phyloP scores from a whole-genome alignment of 2,113 vertebrate species.

The Sinocyclocheilus grahami region DNA sequence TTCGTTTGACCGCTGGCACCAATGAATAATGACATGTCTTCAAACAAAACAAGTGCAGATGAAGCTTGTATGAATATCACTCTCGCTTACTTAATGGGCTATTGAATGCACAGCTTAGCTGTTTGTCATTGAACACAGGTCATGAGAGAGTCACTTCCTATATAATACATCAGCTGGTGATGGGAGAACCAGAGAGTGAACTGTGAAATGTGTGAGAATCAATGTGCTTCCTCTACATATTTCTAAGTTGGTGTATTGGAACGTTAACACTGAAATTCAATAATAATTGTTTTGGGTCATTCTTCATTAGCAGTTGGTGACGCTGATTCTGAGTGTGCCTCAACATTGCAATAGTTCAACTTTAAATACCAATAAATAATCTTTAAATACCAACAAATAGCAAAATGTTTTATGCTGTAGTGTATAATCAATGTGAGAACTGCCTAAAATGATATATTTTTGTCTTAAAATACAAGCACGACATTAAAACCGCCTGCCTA shows the following conservation, averaged over 20 bases:
- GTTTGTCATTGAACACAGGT: conserved; percentile 43
- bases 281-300: neutral
- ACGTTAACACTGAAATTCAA: neutral
- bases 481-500: too few species aligned
- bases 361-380: neutral
- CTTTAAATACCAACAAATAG: neutral
- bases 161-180: conserved; percentile 49
- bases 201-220: neutral
- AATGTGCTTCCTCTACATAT: neutral
- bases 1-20: conserved; percentile 47
- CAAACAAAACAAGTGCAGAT: conserved; percentile 52
- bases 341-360: neutral
- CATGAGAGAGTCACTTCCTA: conserved; percentile 36
- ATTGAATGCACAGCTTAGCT: conserved; percentile 35
- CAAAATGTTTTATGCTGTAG: neutral
- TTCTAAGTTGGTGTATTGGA: neutral
- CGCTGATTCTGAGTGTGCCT: neutral
- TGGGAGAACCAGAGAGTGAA: neutral
- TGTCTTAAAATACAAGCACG: neutral
- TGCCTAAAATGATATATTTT: neutral
- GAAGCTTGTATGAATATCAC: conserved; percentile 45
- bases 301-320: neutral
- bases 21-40: conserved; percentile 54
- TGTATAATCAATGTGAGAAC: neutral
- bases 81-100: conserved; percentile 32